Evolutionary conservation across 23 tunicate species (phyloP), one percentile per base, ranked within the genome.

Genomic region (Styela clava): DNA sequence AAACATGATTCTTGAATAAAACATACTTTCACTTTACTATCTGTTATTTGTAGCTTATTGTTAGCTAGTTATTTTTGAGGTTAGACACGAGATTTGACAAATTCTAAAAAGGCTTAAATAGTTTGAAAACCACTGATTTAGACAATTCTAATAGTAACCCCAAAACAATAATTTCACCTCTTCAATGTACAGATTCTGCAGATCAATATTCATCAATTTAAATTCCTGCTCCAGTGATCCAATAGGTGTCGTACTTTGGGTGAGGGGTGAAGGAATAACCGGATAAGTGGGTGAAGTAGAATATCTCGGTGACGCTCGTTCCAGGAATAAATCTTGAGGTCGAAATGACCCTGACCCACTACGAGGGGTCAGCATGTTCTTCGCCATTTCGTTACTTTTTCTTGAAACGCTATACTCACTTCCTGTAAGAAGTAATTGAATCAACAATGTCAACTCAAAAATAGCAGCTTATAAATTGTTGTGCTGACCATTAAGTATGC

Each of bases 171-270:
- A 44, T 24, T 23, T 33, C 61, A 89, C 88, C 82, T 89, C 68
- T 33, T 81, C 78, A 61, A 89, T 74, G 20, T 63, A 64, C 27
- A 89, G 73, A 63, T 89, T 85, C 18, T 82, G 88, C 68, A 85
- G 72, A 61, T 31, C 68, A 26, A 69, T 79, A 62, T 85, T 89
- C 32, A 89, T 63, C 33, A 85, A 61, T 25, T 82, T 82, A 69
- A 89, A 85, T 37, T 89, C 95, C 52, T 85, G 85, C 56, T 85
- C 95, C 44, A 89, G 67, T 9, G 86, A 33, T 62, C 69, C 31
- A 24, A 79, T 85, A 0, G 81, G 81, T 27, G 64, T 76, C 44
- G 65, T 24, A 22, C 31, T 9, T n/a, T 56, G 27, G 81, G 81
- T 52, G 68, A 76, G 12, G 12, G 56, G 56, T 44, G 56, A 44